Evolutionary conservation across 2,113 vertebrate species (phyloP).

Genomic region (Aleadryas rufinucha): DNA sequence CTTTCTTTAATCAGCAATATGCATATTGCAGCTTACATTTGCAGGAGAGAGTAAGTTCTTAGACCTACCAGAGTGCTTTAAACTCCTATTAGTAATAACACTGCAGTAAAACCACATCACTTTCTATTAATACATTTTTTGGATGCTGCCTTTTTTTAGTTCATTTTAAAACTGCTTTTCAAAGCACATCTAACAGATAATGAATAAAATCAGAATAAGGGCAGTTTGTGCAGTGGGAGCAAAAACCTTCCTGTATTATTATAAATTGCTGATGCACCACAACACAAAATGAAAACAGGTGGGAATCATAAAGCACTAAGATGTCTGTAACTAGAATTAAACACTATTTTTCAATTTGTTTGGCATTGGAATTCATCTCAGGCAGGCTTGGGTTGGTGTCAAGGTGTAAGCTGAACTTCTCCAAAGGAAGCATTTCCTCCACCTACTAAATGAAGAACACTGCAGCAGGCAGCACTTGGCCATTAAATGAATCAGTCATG

Average conservation of each 20-base stretch:
- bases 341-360: neutral
- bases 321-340: neutral
- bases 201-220: neutral
- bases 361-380: neutral
- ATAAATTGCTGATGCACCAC: neutral
- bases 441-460: neutral
- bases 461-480: neutral
- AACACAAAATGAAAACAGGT: neutral
- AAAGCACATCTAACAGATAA: neutral
- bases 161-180: neutral
- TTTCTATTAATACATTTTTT: neutral
- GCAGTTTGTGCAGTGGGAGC: neutral
- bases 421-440: neutral
- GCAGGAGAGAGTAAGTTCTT: neutral
- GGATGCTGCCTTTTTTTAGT: neutral
- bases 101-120: neutral
- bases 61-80: neutral
- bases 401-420: neutral
- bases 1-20: neutral
- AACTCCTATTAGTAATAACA: neutral
- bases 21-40: neutral
- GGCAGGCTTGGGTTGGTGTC: neutral
- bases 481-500: neutral
- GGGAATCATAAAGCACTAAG: neutral
- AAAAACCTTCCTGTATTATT: neutral